phyloP scores from a whole-genome alignment of 2,113 vertebrate genomes.

The Bos taurus region DNA sequence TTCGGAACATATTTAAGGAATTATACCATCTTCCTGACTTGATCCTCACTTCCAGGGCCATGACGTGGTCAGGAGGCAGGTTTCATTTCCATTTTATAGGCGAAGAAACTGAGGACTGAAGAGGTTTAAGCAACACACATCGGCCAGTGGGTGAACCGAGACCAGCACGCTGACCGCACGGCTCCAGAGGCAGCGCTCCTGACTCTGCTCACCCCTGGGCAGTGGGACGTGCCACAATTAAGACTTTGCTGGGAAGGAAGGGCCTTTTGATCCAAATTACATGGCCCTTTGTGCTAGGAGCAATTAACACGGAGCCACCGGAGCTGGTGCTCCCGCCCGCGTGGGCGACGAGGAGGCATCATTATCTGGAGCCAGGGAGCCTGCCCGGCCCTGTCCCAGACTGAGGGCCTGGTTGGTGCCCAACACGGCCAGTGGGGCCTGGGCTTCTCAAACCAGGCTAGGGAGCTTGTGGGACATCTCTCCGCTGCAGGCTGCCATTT shows the following conservation, averaged over 20 bases:
- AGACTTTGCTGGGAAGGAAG: constrained; percentile 43
- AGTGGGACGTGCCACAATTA: neutral
- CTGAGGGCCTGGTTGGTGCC: fast-evolving
- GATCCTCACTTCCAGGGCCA: fast-evolving
- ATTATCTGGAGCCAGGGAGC: constrained; percentile 51
- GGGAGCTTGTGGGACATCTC: neutral
- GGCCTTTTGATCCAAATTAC: constrained; percentile 74
- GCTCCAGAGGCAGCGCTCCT: neutral
- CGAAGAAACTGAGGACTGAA: neutral
- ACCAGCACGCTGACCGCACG: neutral
- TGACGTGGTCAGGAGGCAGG: neutral
- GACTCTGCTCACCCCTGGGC: neutral
- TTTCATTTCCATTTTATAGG: neutral
- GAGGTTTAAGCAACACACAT: neutral
- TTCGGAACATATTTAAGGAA: neutral
- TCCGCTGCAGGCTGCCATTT: neutral
- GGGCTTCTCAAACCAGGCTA: too few species aligned
- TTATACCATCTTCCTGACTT: neutral
- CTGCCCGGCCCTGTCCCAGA: neutral
- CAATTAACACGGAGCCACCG: constrained; percentile 60
- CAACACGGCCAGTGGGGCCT: neutral
- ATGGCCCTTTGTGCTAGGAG: constrained; percentile 50
- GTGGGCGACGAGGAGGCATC: constrained; percentile 43
- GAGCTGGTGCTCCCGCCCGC: neutral
- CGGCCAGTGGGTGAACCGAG: neutral